These are phyloP conservation scores for Spatula clypeata DNA, from an alignment of 2,797 vertebrate genomes.

Conservation along the genomic window DNA sequence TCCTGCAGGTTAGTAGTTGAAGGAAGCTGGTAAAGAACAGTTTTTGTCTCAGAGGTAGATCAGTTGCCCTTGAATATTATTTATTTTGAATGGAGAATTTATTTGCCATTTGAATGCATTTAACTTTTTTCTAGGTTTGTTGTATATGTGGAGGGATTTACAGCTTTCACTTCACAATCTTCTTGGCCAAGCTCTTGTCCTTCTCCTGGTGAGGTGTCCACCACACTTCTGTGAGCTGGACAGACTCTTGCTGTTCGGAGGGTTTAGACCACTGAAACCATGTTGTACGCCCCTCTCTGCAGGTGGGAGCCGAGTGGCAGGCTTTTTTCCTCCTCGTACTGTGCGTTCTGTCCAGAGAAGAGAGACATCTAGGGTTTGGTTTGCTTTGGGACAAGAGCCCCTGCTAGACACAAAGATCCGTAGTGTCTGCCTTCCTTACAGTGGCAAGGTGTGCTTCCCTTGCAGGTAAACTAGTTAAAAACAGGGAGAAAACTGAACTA, in stretches of 20 bases:
- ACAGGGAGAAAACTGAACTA: background rate
- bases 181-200: background rate
- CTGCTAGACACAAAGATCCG: background rate
- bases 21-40: background rate
- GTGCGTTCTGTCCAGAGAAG: rapidly evolving
- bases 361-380: background rate
- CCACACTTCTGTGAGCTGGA: background rate
- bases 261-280: rapidly evolving
- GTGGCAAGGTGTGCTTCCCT: rapidly evolving
- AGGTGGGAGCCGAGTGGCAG: background rate
- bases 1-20: rapidly evolving
- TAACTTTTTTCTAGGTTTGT: background rate
- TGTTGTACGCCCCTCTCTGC: rapidly evolving
- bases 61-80: background rate
- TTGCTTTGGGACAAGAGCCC: too few relatives aligned
- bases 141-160: background rate
- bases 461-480: background rate
- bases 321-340: background rate
- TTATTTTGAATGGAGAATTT: background rate
- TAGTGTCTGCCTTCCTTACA: rapidly evolving
- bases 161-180: background rate
- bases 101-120: background rate
- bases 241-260: rapidly evolving
- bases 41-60: background rate
- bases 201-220: background rate